Conservation (phyloP, 2,888 invertebrate species). For the Stenichneumon culpator region DNA sequence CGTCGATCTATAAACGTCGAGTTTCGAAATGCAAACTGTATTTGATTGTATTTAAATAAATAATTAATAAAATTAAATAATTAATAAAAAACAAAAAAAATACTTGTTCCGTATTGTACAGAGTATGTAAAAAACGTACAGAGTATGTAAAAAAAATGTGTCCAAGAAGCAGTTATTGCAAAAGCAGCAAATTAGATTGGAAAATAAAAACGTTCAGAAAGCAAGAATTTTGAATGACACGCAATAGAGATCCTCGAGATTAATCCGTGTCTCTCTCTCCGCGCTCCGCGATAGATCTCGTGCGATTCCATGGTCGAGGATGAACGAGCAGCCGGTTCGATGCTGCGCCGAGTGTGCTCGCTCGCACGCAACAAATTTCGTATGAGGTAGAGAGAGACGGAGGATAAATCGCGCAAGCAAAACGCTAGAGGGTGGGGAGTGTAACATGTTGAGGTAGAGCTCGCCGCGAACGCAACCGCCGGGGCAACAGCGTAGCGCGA, state of each 20-base stretch:
- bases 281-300: too few species aligned
- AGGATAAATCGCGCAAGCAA: background rate
- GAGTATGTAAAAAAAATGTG: too few species aligned
- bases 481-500: constrained; percentile 11
- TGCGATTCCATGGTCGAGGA: background rate
- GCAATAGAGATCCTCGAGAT: too few species aligned
- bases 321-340: too few species aligned
- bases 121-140: too few species aligned
- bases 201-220: too few species aligned
- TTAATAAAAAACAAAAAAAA: background rate
- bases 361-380: background rate
- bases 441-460: background rate
- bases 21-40: background rate
- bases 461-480: constrained; percentile 7
- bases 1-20: background rate
- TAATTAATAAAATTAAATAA: background rate
- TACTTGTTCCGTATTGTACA: too few species aligned
- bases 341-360: background rate
- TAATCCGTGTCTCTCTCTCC: too few species aligned
- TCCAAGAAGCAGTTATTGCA: too few species aligned
- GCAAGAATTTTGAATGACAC: too few species aligned
- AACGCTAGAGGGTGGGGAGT: background rate
- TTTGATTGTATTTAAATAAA: background rate
- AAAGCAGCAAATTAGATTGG: too few species aligned
- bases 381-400: background rate